Conservation (phyloP, 1,140 invertebrate genomes). For the Drosophila eugracilis region DNA sequence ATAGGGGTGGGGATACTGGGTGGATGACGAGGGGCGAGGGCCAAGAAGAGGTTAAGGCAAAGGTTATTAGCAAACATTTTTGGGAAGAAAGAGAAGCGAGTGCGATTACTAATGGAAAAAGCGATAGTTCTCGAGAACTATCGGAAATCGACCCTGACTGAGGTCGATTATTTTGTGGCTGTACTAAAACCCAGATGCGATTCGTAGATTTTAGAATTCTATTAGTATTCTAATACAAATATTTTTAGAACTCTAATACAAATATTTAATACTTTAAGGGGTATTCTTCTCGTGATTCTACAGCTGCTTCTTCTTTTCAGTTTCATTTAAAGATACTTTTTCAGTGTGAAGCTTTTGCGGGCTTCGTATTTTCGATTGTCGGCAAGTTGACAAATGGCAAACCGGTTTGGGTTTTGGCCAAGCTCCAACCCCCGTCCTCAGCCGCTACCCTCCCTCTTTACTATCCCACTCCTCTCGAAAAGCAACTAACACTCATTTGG, state of each 20-base stretch:
- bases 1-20: constrained; percentile 6
- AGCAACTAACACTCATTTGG: constrained; percentile 28
- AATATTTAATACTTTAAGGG: too few relatives aligned
- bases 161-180: not conserved
- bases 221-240: too few relatives aligned
- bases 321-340: constrained; percentile 39
- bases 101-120: too few relatives aligned
- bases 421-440: constrained; percentile 23
- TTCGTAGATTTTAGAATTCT: too few relatives aligned
- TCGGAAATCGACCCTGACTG: not conserved
- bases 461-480: not conserved
- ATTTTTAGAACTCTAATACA: too few relatives aligned
- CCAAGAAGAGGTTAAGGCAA: constrained; percentile 44
- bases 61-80: constrained; percentile 42
- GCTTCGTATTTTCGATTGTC: constrained; percentile 57
- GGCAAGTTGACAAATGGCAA: constrained; percentile 76
- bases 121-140: too few relatives aligned
- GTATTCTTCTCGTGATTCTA: constrained; percentile 5
- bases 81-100: too few relatives aligned
- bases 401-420: constrained; percentile 73
- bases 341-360: constrained; percentile 70
- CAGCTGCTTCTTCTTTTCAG: constrained; percentile 14
- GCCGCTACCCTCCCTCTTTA: constrained; percentile 10
- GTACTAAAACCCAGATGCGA: too few relatives aligned
- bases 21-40: not conserved